Conservation (phyloP, 2,113 vertebrate genomes). For the Callocephalon fimbriatum region DNA sequence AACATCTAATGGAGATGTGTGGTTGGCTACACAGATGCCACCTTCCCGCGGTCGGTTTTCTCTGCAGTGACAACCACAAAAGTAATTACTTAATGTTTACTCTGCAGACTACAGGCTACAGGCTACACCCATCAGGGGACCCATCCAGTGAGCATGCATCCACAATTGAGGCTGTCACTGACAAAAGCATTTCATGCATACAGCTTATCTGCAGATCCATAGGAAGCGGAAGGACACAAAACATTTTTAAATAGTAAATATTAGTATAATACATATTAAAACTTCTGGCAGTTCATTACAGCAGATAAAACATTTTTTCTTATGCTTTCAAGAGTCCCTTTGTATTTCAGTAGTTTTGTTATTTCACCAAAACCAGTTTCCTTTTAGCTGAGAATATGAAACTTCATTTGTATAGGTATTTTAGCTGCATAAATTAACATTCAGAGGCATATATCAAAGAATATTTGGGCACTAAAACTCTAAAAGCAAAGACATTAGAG, state of each 20-base stretch:
- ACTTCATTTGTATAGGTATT: neutral
- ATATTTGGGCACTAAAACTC: neutral
- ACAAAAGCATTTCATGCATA: neutral
- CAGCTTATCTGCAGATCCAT: neutral
- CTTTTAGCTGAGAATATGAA: neutral
- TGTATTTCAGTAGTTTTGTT: neutral
- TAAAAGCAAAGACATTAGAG: neutral
- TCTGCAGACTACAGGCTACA: neutral
- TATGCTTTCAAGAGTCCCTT: neutral
- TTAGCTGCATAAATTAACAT: neutral
- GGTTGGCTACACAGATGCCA: constrained; percentile 62
- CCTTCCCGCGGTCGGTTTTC: constrained; percentile 34
- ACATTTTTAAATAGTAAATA: neutral
- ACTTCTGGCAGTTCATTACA: neutral
- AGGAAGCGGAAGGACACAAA: neutral
- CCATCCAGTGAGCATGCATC: neutral
- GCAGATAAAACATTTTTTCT: neutral
- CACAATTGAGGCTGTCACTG: neutral
- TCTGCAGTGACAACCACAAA: neutral
- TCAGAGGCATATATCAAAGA: neutral
- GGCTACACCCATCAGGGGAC: neutral
- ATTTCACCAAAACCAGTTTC: neutral
- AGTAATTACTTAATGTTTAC: neutral
- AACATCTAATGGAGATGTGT: constrained; percentile 48
- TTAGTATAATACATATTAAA: neutral